phyloP scores from a whole-genome alignment of 2,797 vertebrate species.

The Rhinogobio ventralis region DNA sequence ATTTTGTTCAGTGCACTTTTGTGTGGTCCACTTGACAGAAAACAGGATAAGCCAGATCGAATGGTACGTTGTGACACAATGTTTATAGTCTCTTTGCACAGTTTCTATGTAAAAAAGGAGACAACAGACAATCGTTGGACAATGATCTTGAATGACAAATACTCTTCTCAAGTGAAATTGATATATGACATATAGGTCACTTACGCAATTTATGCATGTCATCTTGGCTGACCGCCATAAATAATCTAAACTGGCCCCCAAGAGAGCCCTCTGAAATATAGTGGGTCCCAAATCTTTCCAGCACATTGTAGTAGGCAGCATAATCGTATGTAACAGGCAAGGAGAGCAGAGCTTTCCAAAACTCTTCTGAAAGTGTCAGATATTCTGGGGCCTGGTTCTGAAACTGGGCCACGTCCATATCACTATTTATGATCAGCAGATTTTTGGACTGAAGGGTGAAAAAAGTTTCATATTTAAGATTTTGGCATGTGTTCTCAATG shows the following conservation, averaged over 20 bases:
- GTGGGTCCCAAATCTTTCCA: conserved; percentile 89
- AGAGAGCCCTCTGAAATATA: conserved; percentile 89
- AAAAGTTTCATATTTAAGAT: not conserved
- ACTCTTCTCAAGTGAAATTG: not conserved
- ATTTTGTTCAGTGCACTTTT: accelerated
- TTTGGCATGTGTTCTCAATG: not conserved
- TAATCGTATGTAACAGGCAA: conserved; percentile 87
- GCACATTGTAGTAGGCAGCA: conserved; percentile 78
- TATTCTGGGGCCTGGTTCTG: conserved; percentile 83
- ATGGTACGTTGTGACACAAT: conserved; percentile 41
- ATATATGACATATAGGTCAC: not conserved
- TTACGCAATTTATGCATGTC: conserved; percentile 72
- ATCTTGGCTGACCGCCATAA: conserved; percentile 80
- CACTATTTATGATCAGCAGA: conserved; percentile 84
- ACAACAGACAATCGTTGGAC: not conserved
- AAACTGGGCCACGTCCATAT: conserved; percentile 84
- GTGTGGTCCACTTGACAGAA: conserved; percentile 30
- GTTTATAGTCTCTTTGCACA: not conserved
- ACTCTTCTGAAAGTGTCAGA: conserved; percentile 76
- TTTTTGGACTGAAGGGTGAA: conserved; percentile 77
- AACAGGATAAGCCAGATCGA: conserved; percentile 17
- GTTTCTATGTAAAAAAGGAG: not conserved
- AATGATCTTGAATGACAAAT: not conserved
- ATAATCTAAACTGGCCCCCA: conserved; percentile 86
- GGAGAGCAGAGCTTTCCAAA: conserved; percentile 87